Evolutionary conservation across 2,888 invertebrate species (phyloP), one percentile per base, ranked within the genome.

Genomic region (Bellardia bayeri): DNA sequence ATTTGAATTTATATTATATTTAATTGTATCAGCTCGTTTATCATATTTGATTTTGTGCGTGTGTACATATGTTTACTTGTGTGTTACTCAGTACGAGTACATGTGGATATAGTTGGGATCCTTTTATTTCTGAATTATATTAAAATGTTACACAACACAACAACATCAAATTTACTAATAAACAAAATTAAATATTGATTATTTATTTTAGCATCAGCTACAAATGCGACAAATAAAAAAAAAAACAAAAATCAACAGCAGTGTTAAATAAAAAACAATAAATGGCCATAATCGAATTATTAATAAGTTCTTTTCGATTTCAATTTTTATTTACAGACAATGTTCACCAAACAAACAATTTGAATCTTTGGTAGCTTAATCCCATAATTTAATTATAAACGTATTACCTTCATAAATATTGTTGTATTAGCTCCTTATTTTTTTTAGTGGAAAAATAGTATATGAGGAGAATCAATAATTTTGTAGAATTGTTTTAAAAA

Each of bases 1-100:
- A 79, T 79, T 68, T 68, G 78, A 68, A 68, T 79, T 78, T 58
- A 58, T 58, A 68, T 78, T 58, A 58, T 58, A 68, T 79, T 79
- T 58, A 58, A 69, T 79, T 79, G 56, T 37, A 79, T 79, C 79
- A 69, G 45, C 11, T n/a, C 58, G 58, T 79, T 79, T 37, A 69
- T 79, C 58, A 68, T 78, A 30, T 68, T 56, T 56, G 66, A 78
- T 78, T 78, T 45, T 30, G n/a, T 51, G 1, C 11, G n/a, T 56
- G 23, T 56, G 13, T 51, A 6, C 3, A 7, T 56, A 56, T 23
- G 3, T 33, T 2, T 58, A 6, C 8, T 8, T 16, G 13, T 58
- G 30, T 33, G 30, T 58, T 58, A 11, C 13, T 13, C 0, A 11
- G 30, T 11, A 58, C 3, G 11, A 11, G 30, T 11, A 58, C 3